Conservation (phyloP, 2,888 invertebrate genomes). For the Drosophila borborema region DNA sequence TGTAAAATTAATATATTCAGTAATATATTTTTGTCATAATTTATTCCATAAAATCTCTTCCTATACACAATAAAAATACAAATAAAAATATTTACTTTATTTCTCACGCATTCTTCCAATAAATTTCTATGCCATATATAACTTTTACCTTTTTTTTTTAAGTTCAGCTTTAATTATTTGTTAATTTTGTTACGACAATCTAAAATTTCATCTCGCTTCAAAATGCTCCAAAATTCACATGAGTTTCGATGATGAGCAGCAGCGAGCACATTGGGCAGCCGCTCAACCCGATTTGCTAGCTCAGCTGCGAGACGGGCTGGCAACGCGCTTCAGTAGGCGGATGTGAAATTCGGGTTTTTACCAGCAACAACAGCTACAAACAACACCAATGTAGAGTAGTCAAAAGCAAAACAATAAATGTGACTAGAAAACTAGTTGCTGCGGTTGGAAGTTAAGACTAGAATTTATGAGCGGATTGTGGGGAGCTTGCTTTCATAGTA, state of each 20-base stretch:
- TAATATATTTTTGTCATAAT: too few relatives aligned
- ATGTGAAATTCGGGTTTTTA: conserved; percentile 66
- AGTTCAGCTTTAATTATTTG: not conserved
- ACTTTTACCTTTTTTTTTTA: not conserved
- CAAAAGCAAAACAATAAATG: conserved; percentile 37
- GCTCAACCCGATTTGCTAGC: not conserved
- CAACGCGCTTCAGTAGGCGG: conserved; percentile 57
- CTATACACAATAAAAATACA: not conserved
- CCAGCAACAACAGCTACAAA: conserved; percentile 24
- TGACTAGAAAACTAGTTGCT: conserved; percentile 53
- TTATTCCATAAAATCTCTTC: not conserved
- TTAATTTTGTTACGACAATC: conserved; percentile 2
- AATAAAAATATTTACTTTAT: not conserved
- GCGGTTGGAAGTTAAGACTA: conserved; percentile 57
- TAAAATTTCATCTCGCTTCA: conserved; percentile 1
- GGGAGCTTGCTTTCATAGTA: conserved; percentile 41
- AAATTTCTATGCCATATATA: not conserved
- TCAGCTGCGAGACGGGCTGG: conserved; percentile 25
- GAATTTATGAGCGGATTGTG: conserved; percentile 57
- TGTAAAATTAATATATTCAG: too few relatives aligned
- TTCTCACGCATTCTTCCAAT: not conserved
- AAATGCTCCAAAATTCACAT: conserved; percentile 13
- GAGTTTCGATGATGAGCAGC: conserved; percentile 35
- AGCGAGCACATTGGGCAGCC: conserved; percentile 8
- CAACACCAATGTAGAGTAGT: not conserved